Conservation (phyloP, 2,113 vertebrate species). For the Leptosomus discolor region DNA sequence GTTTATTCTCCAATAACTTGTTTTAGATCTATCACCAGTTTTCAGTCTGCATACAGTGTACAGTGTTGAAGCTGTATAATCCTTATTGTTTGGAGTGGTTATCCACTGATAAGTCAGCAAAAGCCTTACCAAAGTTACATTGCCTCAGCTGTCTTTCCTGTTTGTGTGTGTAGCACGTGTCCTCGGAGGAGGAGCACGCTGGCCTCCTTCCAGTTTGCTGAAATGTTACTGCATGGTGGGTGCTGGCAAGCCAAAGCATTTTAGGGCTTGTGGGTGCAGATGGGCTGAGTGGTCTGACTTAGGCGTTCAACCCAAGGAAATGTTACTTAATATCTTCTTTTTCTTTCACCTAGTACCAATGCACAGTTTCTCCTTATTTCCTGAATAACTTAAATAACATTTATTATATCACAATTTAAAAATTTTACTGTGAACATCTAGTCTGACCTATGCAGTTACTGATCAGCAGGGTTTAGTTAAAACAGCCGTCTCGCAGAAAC, state of each 20-base stretch:
- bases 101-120: background rate
- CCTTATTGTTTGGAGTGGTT: background rate
- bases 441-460: background rate
- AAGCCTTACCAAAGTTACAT: background rate
- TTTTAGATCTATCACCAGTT: background rate
- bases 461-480: background rate
- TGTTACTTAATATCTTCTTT: background rate
- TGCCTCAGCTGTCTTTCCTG: background rate
- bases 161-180: fast-evolving
- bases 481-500: background rate
- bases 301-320: background rate
- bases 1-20: background rate
- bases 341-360: background rate
- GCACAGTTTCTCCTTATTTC: background rate
- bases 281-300: background rate
- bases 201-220: background rate
- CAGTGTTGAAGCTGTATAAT: background rate
- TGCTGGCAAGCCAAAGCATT: background rate
- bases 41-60: background rate
- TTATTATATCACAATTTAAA: background rate
- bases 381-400: background rate
- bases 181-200: background rate
- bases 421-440: background rate
- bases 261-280: background rate
- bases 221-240: background rate